phyloP scores from a whole-genome alignment of 2,113 vertebrate species.

The Sinocyclocheilus anshuiensis region DNA sequence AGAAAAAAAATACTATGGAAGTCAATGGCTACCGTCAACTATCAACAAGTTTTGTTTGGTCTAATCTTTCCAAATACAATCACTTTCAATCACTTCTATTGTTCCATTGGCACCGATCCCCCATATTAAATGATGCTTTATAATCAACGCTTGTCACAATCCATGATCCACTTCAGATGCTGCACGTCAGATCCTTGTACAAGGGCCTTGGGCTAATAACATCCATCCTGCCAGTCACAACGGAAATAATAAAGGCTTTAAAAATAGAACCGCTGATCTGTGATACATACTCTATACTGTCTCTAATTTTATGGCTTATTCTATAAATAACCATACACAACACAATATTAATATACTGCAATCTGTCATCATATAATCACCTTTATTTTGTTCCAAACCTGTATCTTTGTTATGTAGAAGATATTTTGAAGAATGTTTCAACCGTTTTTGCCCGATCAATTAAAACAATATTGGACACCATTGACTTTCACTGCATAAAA shows the following conservation, averaged over 20 bases:
- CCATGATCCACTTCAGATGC: background rate
- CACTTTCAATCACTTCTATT: background rate
- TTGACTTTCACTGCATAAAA: background rate
- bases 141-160: no score
- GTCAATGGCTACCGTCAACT: no score
- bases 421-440: no score
- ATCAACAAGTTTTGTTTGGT: background rate
- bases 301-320: background rate
- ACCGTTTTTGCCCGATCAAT: no score
- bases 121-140: no score
- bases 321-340: background rate
- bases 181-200: background rate
- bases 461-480: no score
- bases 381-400: no score
- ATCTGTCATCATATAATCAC: background rate
- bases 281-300: background rate
- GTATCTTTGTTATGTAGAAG: no score
- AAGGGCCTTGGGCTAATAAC: background rate
- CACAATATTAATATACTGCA: background rate
- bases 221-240: conserved; percentile 19
- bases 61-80: background rate
- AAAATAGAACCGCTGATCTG: conserved; percentile 23
- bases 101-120: no score
- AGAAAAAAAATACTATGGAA: no score
- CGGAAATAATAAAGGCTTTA: conserved; percentile 30